Evolutionary conservation across 2,888 invertebrate species (phyloP).

Genomic region (Lissonota sp.): DNA sequence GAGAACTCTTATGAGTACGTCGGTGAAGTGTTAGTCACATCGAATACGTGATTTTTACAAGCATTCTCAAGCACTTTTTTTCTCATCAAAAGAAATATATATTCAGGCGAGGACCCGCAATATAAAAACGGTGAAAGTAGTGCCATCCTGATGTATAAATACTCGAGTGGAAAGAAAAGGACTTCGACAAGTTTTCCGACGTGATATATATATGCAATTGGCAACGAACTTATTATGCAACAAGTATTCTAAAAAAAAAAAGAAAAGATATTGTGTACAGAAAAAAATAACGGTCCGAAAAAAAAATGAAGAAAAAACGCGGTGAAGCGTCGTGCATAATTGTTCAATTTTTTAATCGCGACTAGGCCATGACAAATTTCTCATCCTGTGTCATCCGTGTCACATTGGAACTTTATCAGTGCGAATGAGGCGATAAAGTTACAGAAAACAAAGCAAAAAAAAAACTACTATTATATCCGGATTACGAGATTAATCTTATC

Average conservation of each 20-base stretch:
- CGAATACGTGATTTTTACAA: constrained; percentile 10
- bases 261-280: constrained; percentile 60
- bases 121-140: not conserved
- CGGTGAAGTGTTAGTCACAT: constrained; percentile 10
- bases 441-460: constrained; percentile 10
- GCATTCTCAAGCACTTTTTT: not conserved
- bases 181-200: constrained; percentile 52
- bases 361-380: constrained; percentile 27
- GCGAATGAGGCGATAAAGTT: not conserved
- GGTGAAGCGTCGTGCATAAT: constrained; percentile 34
- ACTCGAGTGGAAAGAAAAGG: constrained; percentile 22
- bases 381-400: constrained; percentile 41
- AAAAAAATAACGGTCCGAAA: constrained; percentile 7
- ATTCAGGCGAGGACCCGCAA: not conserved
- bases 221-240: constrained; percentile 64
- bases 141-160: not conserved
- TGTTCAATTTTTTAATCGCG: constrained; percentile 45
- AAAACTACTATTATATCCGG: constrained; percentile 37
- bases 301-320: not conserved
- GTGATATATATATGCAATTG: constrained; percentile 42
- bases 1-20: constrained; percentile 38
- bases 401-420: constrained; percentile 45
- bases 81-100: not conserved
- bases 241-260: constrained; percentile 57
- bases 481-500: constrained; percentile 56